These are phyloP conservation scores for Brachymystax lenok DNA, from an alignment of 2,797 vertebrate genomes.

Conservation along the genomic window DNA sequence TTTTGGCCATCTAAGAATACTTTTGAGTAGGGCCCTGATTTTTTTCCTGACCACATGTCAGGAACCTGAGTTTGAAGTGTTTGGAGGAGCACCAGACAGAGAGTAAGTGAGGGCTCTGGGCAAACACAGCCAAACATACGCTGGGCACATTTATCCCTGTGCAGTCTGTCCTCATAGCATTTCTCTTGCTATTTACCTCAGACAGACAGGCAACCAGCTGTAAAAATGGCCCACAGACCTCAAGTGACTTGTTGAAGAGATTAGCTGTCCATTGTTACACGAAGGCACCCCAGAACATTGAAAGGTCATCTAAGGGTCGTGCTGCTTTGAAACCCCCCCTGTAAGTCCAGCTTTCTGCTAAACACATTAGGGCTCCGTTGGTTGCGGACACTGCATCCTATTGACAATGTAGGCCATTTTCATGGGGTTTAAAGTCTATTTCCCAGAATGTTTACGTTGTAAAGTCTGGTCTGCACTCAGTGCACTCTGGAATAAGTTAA, in stretches of 20 bases:
- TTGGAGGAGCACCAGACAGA: not conserved
- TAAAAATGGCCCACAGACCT: slow-evolving; percentile 19
- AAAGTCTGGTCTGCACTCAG: not conserved
- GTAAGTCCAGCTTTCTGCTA: slow-evolving; percentile 3
- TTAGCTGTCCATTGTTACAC: slow-evolving; percentile 6
- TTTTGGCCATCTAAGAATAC: not conserved
- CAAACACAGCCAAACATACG: not conserved
- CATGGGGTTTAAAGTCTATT: not conserved
- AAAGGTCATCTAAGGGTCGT: slow-evolving; percentile 18
- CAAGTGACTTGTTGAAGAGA: slow-evolving; percentile 12
- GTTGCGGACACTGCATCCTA: not conserved
- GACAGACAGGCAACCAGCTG: not conserved
- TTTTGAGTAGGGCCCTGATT: not conserved
- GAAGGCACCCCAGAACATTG: slow-evolving; percentile 20
- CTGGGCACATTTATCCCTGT: not conserved
- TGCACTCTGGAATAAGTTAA: not conserved
- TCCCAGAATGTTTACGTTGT: not conserved
- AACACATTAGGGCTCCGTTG: slow-evolving; percentile 3
- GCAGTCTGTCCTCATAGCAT: not conserved
- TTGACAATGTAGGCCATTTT: not conserved
- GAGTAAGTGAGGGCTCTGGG: not conserved
- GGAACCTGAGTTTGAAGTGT: not conserved
- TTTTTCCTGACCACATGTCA: not conserved
- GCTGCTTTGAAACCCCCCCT: not conserved
- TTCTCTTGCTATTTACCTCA: slow-evolving; percentile 7